Conservation (phyloP, 2,797 vertebrate species). For the Lophotriccus pileatus region DNA sequence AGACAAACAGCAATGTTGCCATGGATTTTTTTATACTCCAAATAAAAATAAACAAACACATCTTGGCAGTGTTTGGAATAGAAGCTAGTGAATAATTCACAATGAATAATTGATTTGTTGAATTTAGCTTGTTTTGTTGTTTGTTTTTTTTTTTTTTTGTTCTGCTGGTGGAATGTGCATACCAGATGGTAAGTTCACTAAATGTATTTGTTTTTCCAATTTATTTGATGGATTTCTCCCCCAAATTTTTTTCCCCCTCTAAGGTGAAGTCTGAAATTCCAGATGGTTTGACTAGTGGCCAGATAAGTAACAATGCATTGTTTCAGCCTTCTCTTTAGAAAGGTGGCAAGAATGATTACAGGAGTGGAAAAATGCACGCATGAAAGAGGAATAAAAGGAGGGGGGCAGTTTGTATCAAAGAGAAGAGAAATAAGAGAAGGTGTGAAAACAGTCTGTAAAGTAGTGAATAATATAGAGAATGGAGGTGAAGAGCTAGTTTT, state of each 20-base stretch:
- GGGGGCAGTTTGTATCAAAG: neutral
- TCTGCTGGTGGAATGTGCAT: slow-evolving; percentile 22
- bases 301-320: slow-evolving; percentile 51
- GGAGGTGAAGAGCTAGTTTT: neutral
- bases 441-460: slow-evolving; percentile 7
- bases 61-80: slow-evolving; percentile 64
- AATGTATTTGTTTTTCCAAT: slow-evolving; percentile 72
- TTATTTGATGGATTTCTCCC: slow-evolving; percentile 52
- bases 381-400: neutral
- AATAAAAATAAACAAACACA: slow-evolving; percentile 72
- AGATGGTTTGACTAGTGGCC: slow-evolving; percentile 60
- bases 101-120: slow-evolving; percentile 75
- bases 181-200: slow-evolving; percentile 70
- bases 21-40: slow-evolving; percentile 63
- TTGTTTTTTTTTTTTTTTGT: neutral
- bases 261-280: slow-evolving; percentile 61
- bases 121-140: slow-evolving; percentile 46
- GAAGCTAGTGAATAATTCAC: slow-evolving; percentile 73
- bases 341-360: slow-evolving; percentile 29
- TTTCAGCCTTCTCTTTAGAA: slow-evolving; percentile 41
- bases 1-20: slow-evolving; percentile 61
- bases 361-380: neutral
- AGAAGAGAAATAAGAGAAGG: slow-evolving; percentile 21
- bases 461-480: neutral
- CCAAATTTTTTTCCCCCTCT: neutral